These are phyloP conservation scores for Parambassis ranga DNA, from an alignment of 2,797 vertebrate genomes.

Conservation along the genomic window DNA sequence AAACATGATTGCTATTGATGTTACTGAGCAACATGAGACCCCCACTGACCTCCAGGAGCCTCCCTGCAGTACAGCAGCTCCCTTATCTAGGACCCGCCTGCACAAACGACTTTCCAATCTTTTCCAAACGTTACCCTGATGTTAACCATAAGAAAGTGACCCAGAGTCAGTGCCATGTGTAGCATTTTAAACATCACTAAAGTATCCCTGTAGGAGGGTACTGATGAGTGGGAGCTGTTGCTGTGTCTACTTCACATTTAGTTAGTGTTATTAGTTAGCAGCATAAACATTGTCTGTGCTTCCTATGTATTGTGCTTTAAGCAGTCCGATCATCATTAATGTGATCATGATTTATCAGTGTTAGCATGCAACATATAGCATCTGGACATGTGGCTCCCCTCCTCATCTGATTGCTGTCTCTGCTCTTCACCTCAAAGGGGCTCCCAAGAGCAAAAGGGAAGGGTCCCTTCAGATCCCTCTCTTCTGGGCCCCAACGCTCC, in stretches of 20 bases:
- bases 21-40: slow-evolving; percentile 49
- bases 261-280: neutral
- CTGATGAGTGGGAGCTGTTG: too few relatives aligned
- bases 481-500: slow-evolving; percentile 79
- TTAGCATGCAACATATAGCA: slow-evolving; percentile 10
- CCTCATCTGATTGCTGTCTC: neutral
- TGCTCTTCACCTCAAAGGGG: slow-evolving; percentile 79
- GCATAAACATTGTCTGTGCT: neutral
- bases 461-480: slow-evolving; percentile 74
- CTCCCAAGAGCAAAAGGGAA: slow-evolving; percentile 79
- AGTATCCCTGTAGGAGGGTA: too few relatives aligned
- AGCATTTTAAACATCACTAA: slow-evolving; percentile 31
- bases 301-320: neutral
- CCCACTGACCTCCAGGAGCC: slow-evolving; percentile 75
- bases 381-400: neutral
- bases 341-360: neutral
- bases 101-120: slow-evolving; percentile 71
- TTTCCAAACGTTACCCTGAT: slow-evolving; percentile 71
- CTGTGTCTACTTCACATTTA: too few relatives aligned
- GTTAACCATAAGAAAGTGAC: slow-evolving; percentile 65
- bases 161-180: slow-evolving; percentile 53
- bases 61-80: slow-evolving; percentile 57
- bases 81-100: slow-evolving; percentile 66
- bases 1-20: slow-evolving; percentile 40
- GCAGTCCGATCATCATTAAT: neutral